Evolutionary conservation across 1,140 invertebrate genomes (phyloP).

Genomic region (Phymorhynchus buccinoides): DNA sequence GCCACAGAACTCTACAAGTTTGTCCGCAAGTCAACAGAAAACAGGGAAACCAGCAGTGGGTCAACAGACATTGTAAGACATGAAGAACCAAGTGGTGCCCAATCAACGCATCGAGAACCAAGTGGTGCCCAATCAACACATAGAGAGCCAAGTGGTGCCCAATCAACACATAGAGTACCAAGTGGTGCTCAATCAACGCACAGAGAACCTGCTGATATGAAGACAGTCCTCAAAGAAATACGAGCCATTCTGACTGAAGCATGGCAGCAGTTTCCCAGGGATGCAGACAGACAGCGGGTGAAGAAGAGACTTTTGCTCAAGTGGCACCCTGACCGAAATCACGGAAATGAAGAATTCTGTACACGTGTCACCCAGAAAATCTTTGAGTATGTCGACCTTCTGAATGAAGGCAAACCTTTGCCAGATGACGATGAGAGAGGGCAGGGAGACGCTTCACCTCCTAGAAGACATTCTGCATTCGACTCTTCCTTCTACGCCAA

Average conservation of each 20-base stretch:
- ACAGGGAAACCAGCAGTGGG: not conserved
- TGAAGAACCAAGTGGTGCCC: not conserved
- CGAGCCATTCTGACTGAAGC: conserved; percentile 51
- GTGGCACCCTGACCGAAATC: conserved; percentile 72
- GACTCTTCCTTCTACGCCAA: conserved; percentile 21
- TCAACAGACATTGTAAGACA: not conserved
- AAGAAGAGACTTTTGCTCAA: conserved; percentile 63
- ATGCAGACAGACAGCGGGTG: conserved; percentile 58
- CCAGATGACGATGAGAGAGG: conserved; percentile 41
- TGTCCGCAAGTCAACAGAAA: not conserved
- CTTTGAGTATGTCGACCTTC: conserved; percentile 37
- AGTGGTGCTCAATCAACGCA: too few species aligned
- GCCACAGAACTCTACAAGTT: conserved; percentile 50
- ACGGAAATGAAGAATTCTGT: conserved; percentile 56
- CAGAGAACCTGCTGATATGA: not conserved
- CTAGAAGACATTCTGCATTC: not conserved
- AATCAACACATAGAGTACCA: too few species aligned
- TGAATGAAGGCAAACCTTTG: conserved; percentile 50
- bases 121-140: too few species aligned
- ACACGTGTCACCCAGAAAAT: conserved; percentile 61
- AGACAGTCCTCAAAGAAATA: conserved; percentile 48
- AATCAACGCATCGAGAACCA: too few species aligned
- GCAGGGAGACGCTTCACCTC: not conserved
- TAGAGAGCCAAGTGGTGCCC: too few species aligned
- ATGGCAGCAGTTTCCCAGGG: conserved; percentile 44